phyloP scores from a whole-genome alignment of 2,797 vertebrate genomes.

The Microctenopoma lineatum region DNA sequence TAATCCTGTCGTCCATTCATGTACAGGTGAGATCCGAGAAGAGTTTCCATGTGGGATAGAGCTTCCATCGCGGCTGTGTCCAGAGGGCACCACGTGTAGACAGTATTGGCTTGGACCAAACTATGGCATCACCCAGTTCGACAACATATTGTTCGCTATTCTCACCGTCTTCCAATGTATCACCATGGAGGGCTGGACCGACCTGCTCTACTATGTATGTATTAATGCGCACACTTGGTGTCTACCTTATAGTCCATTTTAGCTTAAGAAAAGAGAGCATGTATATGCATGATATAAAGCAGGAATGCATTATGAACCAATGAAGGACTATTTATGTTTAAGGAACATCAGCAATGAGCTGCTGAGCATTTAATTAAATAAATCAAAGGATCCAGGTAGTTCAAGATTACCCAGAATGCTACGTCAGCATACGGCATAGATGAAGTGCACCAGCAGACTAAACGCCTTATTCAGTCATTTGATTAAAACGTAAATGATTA shows the following conservation, averaged over 20 bases:
- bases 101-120: constrained; percentile 94
- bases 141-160: constrained; percentile 97
- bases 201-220: constrained; percentile 93
- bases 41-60: constrained; percentile 91
- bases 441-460: background rate
- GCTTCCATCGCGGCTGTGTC: constrained; percentile 88
- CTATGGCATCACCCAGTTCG: constrained; percentile 96
- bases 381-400: constrained; percentile 3
- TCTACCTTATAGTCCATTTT: background rate
- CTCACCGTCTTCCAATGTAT: constrained; percentile 98
- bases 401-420: background rate
- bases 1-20: background rate
- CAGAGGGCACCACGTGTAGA: constrained; percentile 88
- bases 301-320: background rate
- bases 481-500: background rate
- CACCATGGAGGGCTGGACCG: constrained; percentile 98
- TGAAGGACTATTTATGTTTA: background rate
- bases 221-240: background rate
- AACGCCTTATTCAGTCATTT: background rate
- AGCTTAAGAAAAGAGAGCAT: background rate
- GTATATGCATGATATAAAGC: background rate
- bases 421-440: constrained; percentile 11
- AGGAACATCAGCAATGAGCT: background rate
- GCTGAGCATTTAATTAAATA: background rate
- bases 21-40: constrained; percentile 87